Conservation (phyloP, 2,888 invertebrate genomes). For the Caenorhabditis becei region DNA sequence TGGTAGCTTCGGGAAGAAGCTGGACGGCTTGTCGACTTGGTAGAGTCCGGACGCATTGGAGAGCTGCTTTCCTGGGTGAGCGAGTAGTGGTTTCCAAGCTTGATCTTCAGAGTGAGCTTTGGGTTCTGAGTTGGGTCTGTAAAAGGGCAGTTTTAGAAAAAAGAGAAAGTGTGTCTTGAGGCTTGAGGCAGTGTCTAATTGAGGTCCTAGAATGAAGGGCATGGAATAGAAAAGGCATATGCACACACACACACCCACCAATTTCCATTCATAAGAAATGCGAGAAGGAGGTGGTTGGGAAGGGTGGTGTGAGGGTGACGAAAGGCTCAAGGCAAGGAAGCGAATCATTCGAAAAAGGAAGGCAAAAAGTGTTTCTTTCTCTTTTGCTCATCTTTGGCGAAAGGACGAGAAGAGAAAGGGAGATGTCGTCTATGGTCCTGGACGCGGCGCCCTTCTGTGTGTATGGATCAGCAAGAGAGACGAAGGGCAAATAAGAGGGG, state of each 20-base stretch:
- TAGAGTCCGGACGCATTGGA: constrained; percentile 47
- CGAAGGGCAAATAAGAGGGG: constrained; percentile 3
- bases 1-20: constrained; percentile 27
- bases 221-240: constrained; percentile 25
- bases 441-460: constrained; percentile 2
- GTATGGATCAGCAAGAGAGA: constrained; percentile 8
- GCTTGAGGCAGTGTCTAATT: background rate
- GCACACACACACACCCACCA: background rate
- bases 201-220: background rate
- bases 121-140: constrained; percentile 29
- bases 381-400: constrained; percentile 1
- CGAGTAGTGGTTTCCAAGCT: constrained; percentile 21
- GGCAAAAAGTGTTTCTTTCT: constrained; percentile 25
- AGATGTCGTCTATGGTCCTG: background rate
- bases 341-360: background rate
- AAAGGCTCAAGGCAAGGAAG: background rate
- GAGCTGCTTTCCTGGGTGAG: background rate
- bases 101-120: constrained; percentile 53
- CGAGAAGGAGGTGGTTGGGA: constrained; percentile 11
- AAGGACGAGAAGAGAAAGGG: background rate
- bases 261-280: constrained; percentile 60
- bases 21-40: constrained; percentile 33
- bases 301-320: background rate
- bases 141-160: background rate
- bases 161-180: too few species aligned